Base-by-base conservation (phyloP, 2,888 invertebrate species). In the Hemithea aestivaria region DNA sequence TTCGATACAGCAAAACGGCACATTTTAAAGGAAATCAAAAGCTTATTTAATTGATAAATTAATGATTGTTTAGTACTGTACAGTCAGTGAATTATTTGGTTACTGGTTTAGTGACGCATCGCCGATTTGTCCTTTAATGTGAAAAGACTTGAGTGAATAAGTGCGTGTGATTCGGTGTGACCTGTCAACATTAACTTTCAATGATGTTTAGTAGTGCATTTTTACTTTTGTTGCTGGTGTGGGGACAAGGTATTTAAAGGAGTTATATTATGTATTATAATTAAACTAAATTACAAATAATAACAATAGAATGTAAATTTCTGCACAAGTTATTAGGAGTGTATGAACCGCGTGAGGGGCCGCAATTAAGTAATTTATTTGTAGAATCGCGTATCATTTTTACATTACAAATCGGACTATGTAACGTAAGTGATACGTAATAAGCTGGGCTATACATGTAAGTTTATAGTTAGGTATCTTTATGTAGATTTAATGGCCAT, bases 1-100 rank as follows among this genome's bases (percentile, higher is more conserved):
- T 80, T 80, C 68, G 55, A 71, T 65, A 58, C 59, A 58, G 47
- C 49, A 56, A 73, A 71, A 73, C 70, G 60, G 59, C 58, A 63
- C 63, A 71, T 71, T 72, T 72, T 66, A 63, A 51, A 48, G 50
- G 50, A 58, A 62, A 58, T 56, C 51, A 60, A 65, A 53, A 46
- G 45, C 38, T 48, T 42, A 27, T 25, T 49, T 55, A 53, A 56
- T 51, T 50, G 50, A 51, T 48, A 49, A 58, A 62, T 58, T 53
- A 54, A 64, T 58, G 50, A 55, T 53, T 44, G 35, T 27, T 33
- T 46, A 45, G 40, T 48, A 35, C 34, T 39, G 34, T 47, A 11
- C 10, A 43, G 57, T 51, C 57, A 58, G 55, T 63, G 62, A 61
- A 50, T 52, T 55, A 62, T 54, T 7, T 16, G 29, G 24, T 29